Conservation (phyloP, 2,113 vertebrate species). For the Coturnix japonica region DNA sequence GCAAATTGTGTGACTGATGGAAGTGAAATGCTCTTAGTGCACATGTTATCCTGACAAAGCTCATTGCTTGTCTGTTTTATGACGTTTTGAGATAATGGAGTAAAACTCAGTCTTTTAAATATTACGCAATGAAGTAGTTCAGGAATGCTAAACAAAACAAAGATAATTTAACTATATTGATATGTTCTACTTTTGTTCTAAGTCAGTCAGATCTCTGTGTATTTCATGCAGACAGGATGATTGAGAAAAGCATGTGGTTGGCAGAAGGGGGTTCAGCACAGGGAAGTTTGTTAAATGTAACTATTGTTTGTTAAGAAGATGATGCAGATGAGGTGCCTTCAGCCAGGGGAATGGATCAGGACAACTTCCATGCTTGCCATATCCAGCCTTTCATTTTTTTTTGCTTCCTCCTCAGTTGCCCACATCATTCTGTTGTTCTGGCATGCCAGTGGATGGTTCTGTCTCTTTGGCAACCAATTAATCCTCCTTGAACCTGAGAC, state of each 20-base stretch:
- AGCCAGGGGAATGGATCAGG: neutral
- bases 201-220: neutral
- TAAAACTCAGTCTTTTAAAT: neutral
- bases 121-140: neutral
- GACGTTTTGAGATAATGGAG: neutral
- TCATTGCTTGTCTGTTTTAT: conserved; percentile 1
- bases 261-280: neutral
- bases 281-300: neutral
- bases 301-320: neutral
- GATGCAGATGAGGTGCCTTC: neutral
- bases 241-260: neutral
- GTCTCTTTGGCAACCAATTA: neutral
- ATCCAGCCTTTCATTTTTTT: neutral
- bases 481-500: neutral
- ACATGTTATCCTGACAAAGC: neutral
- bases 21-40: neutral
- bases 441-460: neutral
- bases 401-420: neutral
- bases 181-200: neutral
- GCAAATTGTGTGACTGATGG: neutral
- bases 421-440: neutral
- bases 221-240: neutral
- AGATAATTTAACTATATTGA: neutral
- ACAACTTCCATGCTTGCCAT: neutral
- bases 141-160: neutral